Evolutionary conservation across 2,888 invertebrate species (phyloP), one percentile per base, ranked within the genome.

Genomic region (Eledone cirrhosa): DNA sequence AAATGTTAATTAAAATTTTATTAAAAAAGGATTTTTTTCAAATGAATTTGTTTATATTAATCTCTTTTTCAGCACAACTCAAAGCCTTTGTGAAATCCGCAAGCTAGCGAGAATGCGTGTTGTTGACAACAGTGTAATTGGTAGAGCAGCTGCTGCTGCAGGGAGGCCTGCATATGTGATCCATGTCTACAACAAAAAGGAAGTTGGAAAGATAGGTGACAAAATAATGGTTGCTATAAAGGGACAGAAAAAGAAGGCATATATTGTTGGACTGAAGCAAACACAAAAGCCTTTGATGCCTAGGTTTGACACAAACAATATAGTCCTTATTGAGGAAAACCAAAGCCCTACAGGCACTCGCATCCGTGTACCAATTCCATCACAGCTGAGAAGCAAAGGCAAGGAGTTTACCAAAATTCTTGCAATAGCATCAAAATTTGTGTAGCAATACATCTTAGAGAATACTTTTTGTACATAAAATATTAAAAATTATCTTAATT

Each of bases 101-200:
- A 89, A 90, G 80, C 77, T 96, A 83, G 93, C 95, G 1, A 92
- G 96, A 77, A 92, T 98, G 24, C 92, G 97, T 86, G 97, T 98
- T 11, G 99, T 99, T 3, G 99, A 99, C 91, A 99, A 99, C 91
- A 97, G 97, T 79, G 94, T 95, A 84, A 94, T 99, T 81, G 99
- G 99, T 53, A 97, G 96, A 90, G 93, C 95, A 89, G 98, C 98
- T 1, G 97, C 97, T 95, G 94, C 95, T 2, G 96, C 97, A 89
- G 98, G 98, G 75, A 96, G 95, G 91, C 97, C 98, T 19, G 97
- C 98, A 0, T 94, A 94, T 90, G 94, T 95, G 87, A 98, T 99
- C 87, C 97, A 98, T 89, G 94, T 99, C 80, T 89, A 91, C 92
- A 78, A 92, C 92, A 86, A 86, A 74, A 83, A 82, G 31, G 89